Base-by-base conservation (phyloP, 2,113 vertebrate genomes). In the Mungos mungo region DNA sequence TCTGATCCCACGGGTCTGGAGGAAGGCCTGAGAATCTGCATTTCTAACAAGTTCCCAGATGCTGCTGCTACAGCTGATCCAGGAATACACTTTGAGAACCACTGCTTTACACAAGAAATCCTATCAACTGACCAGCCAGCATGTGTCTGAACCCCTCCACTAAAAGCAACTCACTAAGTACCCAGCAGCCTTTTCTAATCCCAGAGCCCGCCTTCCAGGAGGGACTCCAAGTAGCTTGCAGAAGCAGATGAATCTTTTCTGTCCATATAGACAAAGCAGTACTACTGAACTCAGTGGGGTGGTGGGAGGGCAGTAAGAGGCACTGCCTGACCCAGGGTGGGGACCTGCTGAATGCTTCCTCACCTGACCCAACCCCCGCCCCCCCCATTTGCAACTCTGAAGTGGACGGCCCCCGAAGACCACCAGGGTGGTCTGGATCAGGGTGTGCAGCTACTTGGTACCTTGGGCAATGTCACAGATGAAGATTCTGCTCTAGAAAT, bases 11-110 rank as follows among this genome's bases (percentile, higher is more conserved):
- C 1, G 2, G 2, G 29, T 68, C 31, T 87, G 50, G 35, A 79
- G 15, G 5, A n/a, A 94, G 81, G 65, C 69, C 85, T 27, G 27
- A 47, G 80, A 68, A 41, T 52, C 0, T 33, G 63, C 29, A 21
- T 76, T 45, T 94, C 88, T 68, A 93, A 77, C 11, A 52, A 89
- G 54, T 79, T 77, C 60, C 60, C 71, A 80, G 7, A 27, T 52
- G 63, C 54, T 5, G 7, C 21, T 8, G 8, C 47, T 25, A 21
- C 0, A 47, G 63, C 25, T 57, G 77, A 65, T 68, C 69, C 2
- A 0, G 69, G 41, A 86, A 65, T 50, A 52, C 10, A 35, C 72
- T 25, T 11, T 19, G 65, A 84, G 74, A 89, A 94, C n/a, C 31
- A 38, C 7, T n/a, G 65, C 19, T 89, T 60, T 27, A 77, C 63